Percentiles rank a stretch among this genome's conserved stretches.
Evolutionary conservation across 2,888 invertebrate genomes (phyloP).

Genomic region (Mythimna ferrago): DNA sequence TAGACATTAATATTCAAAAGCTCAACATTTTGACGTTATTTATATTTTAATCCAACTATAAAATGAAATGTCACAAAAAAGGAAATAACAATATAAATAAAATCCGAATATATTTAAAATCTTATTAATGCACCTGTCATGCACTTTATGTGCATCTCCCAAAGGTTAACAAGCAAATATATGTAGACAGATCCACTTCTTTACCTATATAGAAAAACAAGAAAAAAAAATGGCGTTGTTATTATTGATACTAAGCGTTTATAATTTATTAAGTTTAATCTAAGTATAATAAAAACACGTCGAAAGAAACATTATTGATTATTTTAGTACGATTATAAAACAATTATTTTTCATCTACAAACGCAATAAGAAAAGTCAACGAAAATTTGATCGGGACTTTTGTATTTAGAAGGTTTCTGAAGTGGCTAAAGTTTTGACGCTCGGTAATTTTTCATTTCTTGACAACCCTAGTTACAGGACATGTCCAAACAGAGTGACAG

Average conservation of each 20-base stretch:
- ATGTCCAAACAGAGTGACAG: slow-evolving; percentile 48
- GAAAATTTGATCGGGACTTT: too few species aligned
- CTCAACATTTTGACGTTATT: not conserved
- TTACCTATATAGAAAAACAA: not conserved
- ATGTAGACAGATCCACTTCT: not conserved
- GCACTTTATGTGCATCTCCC: not conserved
- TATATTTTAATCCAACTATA: not conserved
- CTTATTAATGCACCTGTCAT: not conserved
- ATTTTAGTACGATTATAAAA: too few species aligned
- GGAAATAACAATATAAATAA: not conserved
- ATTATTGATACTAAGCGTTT: too few species aligned
- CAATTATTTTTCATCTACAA: not conserved
- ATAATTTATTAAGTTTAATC: too few species aligned
- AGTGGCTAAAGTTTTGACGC: too few species aligned
- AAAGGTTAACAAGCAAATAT: not conserved
- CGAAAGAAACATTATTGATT: too few species aligned
- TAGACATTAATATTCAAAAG: not conserved
- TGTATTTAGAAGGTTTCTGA: not conserved
- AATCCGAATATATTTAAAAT: not conserved
- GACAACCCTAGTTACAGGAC: slow-evolving; percentile 25
- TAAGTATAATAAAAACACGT: too few species aligned
- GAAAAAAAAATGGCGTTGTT: too few species aligned
- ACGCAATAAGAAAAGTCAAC: too few species aligned
- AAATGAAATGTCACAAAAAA: not conserved
- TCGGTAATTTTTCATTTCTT: not conserved